Base-by-base conservation (phyloP, 2,888 invertebrate genomes). In the Pheosia gnoma region DNA sequence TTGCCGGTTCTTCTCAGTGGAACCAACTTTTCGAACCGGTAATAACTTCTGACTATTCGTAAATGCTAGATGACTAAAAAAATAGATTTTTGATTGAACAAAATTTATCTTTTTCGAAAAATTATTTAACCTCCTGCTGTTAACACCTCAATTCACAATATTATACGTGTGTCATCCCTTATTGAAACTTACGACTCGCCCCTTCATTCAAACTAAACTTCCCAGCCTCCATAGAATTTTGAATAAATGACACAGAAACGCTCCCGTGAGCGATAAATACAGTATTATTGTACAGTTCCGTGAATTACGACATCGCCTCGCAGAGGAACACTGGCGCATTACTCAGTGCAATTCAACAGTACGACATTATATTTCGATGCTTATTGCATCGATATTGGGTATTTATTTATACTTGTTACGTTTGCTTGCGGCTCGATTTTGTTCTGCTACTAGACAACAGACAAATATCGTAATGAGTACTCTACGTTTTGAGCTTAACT, bases 181-280 rank as follows among this genome's bases (percentile, higher is more conserved):
- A 49, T n/a, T 49, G 43, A 0, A 39, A 9, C 13, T 49, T 4
- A 13, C 49, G n/a, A 13, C 49, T 49, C 43, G 11, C 43, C 3
- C n/a, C 55, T 37, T 25, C 25, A 54, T 49, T 47, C 6, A 59
- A 66, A 64, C 68, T 68, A n/a, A 25, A 25, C 25, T 25, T 25
- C 25, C 62, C 58, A 56, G 61, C 56, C 60, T 60, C 47, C 57
- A 71, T 74, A 68, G 59, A 77, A 75, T 73, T 67, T 67, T 65
- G 61, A 75, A 75, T 74, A 74, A 72, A 74, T 74, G 74, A 72
- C 68, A 69, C 67, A 68, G 68, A 74, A 71, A 66, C 63, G 58
- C 59, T 55, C 59, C 53, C 62, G 59, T 65, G 62, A 66, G 70
- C 70, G 75, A 79, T 80, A 81, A 80, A 83, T 79, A 80, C 65